phyloP scores from a whole-genome alignment of 2,888 invertebrate genomes.

The Catocala nupta region DNA sequence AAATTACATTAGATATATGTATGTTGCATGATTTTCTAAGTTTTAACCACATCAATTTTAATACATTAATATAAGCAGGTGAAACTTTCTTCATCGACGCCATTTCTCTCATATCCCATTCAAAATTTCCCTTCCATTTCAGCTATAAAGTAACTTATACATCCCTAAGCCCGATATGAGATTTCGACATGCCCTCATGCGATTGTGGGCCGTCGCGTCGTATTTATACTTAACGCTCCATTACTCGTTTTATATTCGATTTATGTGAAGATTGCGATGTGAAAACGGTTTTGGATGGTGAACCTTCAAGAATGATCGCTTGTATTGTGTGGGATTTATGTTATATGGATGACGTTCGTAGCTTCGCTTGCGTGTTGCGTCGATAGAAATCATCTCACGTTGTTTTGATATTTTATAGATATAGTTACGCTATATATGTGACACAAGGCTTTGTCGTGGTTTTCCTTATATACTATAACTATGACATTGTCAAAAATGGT shows the following conservation, averaged over 20 bases:
- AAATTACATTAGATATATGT: too few species aligned
- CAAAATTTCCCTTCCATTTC: slow-evolving; percentile 8
- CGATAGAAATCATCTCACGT: background rate
- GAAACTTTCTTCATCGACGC: slow-evolving; percentile 13
- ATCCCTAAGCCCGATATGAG: slow-evolving; percentile 39
- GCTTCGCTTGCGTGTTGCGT: background rate
- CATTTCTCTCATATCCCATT: slow-evolving; percentile 1
- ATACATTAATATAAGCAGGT: slow-evolving; percentile 1
- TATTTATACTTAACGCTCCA: slow-evolving; percentile 52
- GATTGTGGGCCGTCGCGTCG: slow-evolving; percentile 37
- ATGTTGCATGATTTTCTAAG: too few species aligned
- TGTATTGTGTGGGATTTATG: slow-evolving; percentile 24
- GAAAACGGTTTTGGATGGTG: slow-evolving; percentile 43
- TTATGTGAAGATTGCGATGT: slow-evolving; percentile 49
- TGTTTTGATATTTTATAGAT: background rate
- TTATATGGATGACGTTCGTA: slow-evolving; percentile 1
- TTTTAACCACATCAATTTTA: background rate
- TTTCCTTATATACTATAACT: too few species aligned
- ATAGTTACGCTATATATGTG: background rate
- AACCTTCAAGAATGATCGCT: slow-evolving; percentile 27
- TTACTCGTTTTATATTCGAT: slow-evolving; percentile 53
- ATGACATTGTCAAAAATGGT: too few species aligned
- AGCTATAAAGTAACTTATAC: slow-evolving; percentile 37
- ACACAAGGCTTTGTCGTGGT: too few species aligned
- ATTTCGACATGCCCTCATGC: slow-evolving; percentile 33